Percentiles rank a stretch among this genome's conserved stretches.
These are phyloP conservation scores for Octonoba sinensis DNA, from an alignment of 2,888 invertebrate genomes.

Conservation along the genomic window DNA sequence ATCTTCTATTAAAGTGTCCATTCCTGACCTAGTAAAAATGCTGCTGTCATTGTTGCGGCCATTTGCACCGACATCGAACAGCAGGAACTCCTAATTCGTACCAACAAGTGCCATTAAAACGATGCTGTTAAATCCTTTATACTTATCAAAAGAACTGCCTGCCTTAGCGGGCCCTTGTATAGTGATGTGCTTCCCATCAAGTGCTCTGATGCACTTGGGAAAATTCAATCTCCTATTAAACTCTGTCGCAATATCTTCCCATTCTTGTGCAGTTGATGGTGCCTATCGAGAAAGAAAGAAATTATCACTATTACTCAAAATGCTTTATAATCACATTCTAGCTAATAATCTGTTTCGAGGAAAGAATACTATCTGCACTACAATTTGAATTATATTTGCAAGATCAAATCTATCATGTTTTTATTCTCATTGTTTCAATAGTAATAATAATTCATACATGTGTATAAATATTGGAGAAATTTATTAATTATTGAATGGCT, in stretches of 20 bases:
- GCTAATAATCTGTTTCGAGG: no score
- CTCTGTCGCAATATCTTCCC: background rate
- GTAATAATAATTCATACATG: no score
- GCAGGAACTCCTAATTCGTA: background rate
- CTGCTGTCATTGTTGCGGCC: background rate
- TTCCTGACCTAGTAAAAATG: background rate
- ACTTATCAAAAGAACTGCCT: background rate
- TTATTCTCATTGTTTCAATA: no score
- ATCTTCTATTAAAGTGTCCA: background rate
- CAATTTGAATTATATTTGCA: no score
- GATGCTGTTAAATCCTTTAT: background rate
- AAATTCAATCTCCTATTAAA: background rate
- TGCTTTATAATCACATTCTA: no score
- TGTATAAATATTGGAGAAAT: no score
- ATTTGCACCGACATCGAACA: background rate
- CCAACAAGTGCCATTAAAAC: background rate
- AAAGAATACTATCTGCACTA: no score
- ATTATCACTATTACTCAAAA: no score
- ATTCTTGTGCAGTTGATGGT: background rate
- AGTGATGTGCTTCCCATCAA: background rate
- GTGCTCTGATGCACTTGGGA: no score
- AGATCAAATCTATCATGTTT: no score
- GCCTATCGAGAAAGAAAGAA: no score
- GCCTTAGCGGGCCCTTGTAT: background rate
- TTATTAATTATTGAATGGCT: no score